Percentiles rank a stretch among this genome's conserved stretches.
Evolutionary conservation across 2,797 vertebrate species (phyloP).

Genomic region (Anas georgica): DNA sequence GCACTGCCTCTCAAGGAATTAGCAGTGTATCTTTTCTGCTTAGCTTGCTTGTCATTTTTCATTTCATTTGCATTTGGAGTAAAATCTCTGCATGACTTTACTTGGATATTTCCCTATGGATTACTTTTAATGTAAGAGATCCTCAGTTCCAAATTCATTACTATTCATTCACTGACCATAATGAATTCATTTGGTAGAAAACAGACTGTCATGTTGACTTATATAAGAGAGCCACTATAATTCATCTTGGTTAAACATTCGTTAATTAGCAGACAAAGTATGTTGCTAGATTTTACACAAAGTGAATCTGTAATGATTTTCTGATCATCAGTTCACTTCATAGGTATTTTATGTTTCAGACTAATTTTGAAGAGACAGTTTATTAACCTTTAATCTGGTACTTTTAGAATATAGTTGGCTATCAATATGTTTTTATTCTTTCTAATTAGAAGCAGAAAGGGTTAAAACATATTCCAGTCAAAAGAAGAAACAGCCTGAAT

Average conservation of each 20-base stretch:
- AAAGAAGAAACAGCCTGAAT: background rate
- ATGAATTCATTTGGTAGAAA: conserved; percentile 49
- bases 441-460: background rate
- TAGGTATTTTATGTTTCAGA: background rate
- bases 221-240: background rate
- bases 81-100: background rate
- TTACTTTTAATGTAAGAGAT: conserved; percentile 3
- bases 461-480: background rate
- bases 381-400: background rate
- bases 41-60: background rate
- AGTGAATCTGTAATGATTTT: background rate
- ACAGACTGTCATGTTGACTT: conserved; percentile 34
- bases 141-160: conserved; percentile 29
- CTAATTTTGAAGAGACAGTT: background rate
- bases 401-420: background rate
- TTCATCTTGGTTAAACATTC: conserved; percentile 37
- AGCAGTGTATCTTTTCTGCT: background rate
- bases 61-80: conserved; percentile 9
- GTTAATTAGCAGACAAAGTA: conserved; percentile 8
- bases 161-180: conserved; percentile 10
- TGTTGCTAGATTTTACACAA: background rate
- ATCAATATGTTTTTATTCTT: background rate
- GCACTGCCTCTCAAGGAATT: background rate
- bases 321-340: conserved; percentile 13
- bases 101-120: conserved; percentile 10